Evolutionary conservation across 2,797 vertebrate genomes (phyloP), one percentile per base, ranked within the genome.

Genomic region (Muscicapa striata): DNA sequence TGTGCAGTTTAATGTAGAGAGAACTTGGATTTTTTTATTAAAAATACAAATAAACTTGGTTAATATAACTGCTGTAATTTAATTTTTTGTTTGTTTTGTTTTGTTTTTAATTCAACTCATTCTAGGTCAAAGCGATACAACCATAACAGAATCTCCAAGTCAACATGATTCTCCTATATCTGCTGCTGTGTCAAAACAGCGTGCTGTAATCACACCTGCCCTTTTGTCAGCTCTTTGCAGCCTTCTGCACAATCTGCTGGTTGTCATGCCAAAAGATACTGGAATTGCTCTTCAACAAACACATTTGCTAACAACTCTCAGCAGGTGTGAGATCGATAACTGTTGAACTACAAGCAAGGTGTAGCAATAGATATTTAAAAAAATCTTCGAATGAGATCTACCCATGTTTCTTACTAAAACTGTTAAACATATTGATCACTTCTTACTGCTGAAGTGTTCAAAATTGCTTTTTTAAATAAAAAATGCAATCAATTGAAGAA

Each of bases 201-300:
- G 51, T 66, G 98, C 97, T 87, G 94, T 98, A 91, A 98, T 99
- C 93, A 99, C 99, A 24, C 98, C 98, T 15, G 97, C 98, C 93
- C 98, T 99, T 58, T 93, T 99, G 85, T 98, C 98, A 1, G 98
- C 99, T 32, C 86, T 98, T 93, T 99, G 99, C 43, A 97, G 98
- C 95, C 98, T 99, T 94, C 96, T 99, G 83, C 97, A 98, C 90
- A 99, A 99, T 96, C 97, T 99, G 85, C 89, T 99, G 95, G 96
- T 98, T 75, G 96, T 98, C 49, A 95, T 98, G 95, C 98, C 99
- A 41, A 93, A 98, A 81, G 99, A 99, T 87, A 99, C 98, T 78
- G 97, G 98, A 79, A 70, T 70, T 61, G 98, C 98, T 46, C 94
- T 99, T 45, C 97, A 84, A 63, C 97, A 98, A 68, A 96, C 98